Percentiles rank a stretch among this genome's conserved stretches.
Evolutionary conservation across 2,113 vertebrate species (phyloP).

Genomic region (Eulemur macaco): DNA sequence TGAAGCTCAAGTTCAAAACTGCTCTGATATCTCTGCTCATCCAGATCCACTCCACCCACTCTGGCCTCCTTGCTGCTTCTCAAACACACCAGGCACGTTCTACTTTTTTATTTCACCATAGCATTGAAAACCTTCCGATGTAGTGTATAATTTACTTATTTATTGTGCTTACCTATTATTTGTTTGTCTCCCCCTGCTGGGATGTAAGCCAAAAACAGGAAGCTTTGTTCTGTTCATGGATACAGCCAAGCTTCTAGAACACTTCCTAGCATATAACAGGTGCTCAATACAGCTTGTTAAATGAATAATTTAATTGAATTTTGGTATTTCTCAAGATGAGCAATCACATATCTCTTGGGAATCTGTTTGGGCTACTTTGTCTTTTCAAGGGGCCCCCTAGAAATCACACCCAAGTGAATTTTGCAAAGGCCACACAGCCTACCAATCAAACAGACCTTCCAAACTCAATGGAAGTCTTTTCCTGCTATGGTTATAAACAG

Average conservation of each 20-base stretch:
- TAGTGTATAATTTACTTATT: background rate
- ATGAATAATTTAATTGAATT: background rate
- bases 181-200: background rate
- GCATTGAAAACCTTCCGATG: no score
- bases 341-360: background rate
- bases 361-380: background rate
- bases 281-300: background rate
- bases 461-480: background rate
- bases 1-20: background rate
- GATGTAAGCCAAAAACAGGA: background rate
- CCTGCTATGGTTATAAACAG: background rate
- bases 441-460: background rate
- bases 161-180: background rate
- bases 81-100: background rate
- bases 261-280: background rate
- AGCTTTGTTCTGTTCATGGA: background rate
- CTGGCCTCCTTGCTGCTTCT: background rate
- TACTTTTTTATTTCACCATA: background rate
- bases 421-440: background rate
- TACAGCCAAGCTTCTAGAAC: background rate
- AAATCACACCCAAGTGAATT: background rate
- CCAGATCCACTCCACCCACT: background rate
- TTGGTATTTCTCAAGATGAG: background rate
- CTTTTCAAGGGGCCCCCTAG: background rate
- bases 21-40: background rate